Evolutionary conservation across 2,888 invertebrate genomes (phyloP), one percentile per base, ranked within the genome.

Genomic region (Stenodera caucasica): DNA sequence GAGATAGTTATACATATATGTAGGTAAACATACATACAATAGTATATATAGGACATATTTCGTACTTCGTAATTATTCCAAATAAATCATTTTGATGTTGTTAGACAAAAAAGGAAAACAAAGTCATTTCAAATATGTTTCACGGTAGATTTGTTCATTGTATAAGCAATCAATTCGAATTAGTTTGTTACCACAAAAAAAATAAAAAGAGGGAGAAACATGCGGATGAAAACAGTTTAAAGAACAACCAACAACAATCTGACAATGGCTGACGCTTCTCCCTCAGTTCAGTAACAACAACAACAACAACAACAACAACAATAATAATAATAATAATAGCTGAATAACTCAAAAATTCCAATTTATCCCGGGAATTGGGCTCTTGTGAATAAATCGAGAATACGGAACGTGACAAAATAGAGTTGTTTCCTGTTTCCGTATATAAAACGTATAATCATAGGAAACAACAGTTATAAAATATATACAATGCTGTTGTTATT

Each of bases 1-100:
- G 26, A 26, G 26, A 26, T 26, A 26, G 33, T n/a, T 33, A 33
- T n/a, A 12, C 23, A 45, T 45, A 45, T 21, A 45, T 9, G 18
- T 18, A 40, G 21, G 12, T 1, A 51, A 14, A 53, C 26, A 55
- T 26, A 26, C 26, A 26, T 26, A 4, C 26, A 5, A 26, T 26
- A 26, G 26, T n/a, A n/a, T n/a, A n/a, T n/a, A n/a, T n/a, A n/a
- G n/a, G n/a, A n/a, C n/a, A n/a, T n/a, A n/a, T n/a, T 18, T 21
- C 54, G 26, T 49, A 1, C 52, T 35, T 30, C 55, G 45, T 51
- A 51, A 51, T 51, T 51, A 57, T 57, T 33, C 51, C 15, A 23
- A 33, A 37, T 35, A 51, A 21, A 57, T 57, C 45, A 53, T 30
- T 45, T 53, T 45, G 45, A 45, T 45, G 23, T 23, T 45, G 45